Conservation (phyloP, 2,113 vertebrate species). For the Nycticebus coucang region DNA sequence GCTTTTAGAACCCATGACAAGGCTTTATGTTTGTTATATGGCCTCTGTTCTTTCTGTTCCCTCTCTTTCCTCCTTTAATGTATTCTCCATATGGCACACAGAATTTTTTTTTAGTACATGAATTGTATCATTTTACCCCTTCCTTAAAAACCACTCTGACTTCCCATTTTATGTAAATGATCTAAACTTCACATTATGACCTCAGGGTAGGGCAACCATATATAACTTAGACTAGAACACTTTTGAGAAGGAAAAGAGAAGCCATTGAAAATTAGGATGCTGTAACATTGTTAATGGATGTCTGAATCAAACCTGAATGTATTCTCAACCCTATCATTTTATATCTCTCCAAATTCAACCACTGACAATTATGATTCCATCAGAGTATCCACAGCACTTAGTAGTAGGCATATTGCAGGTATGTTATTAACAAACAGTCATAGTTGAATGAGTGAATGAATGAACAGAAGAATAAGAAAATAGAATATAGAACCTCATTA, state of each 20-base stretch:
- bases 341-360: not conserved
- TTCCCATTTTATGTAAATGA: not conserved
- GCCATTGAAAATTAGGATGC: not conserved
- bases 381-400: not conserved
- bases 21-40: not conserved
- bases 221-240: not conserved
- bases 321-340: too few species aligned
- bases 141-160: not conserved
- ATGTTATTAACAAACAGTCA: not conserved
- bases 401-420: not conserved
- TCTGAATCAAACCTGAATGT: not conserved
- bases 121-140: not conserved
- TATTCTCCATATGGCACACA: not conserved
- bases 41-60: not conserved
- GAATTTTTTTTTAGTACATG: not conserved
- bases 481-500: not conserved
- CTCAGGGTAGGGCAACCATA: not conserved
- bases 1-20: not conserved
- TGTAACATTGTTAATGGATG: not conserved
- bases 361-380: not conserved
- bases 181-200: not conserved
- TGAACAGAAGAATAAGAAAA: not conserved
- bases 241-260: not conserved
- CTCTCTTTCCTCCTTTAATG: not conserved
- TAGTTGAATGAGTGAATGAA: not conserved